Base-by-base conservation (phyloP, 2,113 vertebrate species). In the Pionites leucogaster region DNA sequence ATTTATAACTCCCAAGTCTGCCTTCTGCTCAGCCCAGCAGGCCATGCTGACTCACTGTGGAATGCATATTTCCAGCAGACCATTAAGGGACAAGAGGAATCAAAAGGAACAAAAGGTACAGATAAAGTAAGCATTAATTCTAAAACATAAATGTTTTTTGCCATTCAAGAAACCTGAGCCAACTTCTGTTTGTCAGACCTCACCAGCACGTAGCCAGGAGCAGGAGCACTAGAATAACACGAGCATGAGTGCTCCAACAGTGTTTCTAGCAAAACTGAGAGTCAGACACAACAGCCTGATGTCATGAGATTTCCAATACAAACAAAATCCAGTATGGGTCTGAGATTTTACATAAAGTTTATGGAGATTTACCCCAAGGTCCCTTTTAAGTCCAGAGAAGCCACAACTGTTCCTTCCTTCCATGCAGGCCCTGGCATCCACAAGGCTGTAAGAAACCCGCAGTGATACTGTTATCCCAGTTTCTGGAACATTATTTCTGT, bases 11-110 rank as follows among this genome's bases (percentile, higher is more conserved):
- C 87, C 81, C 70, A 80, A 79, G 49, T 89, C 74, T 87, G 74
- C 70, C 67, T 82, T 79, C 77, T 90, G 78, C 89, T 87, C 59
- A 31, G 78, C 84, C 90, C 93, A 91, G 86, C 50, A 95, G 86
- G 77, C 76, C 83, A 44, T 46, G 93, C 84, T 96, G 95, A 96
- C 93, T 96, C 94, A 94, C 87, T 91, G 87, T 74, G 94, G 95
- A 95, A 97, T 91, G 95, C 11, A 0, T 49, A 41, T 79, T 92
- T 95, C 65, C 75, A 91, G 74, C 28, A 37, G 82, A 79, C 89
- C 72, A 67, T 72, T 85, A 76, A 91, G 37, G 67, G 67, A 95
- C 76, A 76, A 90, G 70, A 91, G 46, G 41, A 96, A 87, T 68
- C 29, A 63, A 57, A 92, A 79, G 64, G 62, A 87, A 93, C 62